These are phyloP conservation scores for Smutsia gigantea DNA, from an alignment of 2,797 vertebrate genomes.

Conservation along the genomic window DNA sequence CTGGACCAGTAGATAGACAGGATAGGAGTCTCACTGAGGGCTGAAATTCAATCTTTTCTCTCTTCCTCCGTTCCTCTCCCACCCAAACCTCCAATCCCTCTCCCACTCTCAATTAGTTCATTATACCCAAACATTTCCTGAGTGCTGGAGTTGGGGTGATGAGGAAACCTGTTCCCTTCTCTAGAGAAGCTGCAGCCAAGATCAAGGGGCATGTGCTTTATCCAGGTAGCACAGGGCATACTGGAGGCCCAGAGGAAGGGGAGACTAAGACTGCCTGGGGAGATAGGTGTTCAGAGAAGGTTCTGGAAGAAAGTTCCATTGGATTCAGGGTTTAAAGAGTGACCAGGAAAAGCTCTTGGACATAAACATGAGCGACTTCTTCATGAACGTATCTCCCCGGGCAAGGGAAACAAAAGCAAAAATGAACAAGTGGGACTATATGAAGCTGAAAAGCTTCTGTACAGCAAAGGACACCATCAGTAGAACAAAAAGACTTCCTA, in stretches of 20 bases:
- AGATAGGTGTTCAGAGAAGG: not conserved
- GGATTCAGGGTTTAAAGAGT: not conserved
- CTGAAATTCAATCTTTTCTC: not conserved
- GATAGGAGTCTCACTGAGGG: not conserved
- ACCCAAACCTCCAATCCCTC: not conserved
- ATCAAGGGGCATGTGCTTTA: not conserved
- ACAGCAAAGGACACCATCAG: too few relatives aligned
- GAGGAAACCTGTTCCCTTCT: not conserved
- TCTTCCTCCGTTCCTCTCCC: not conserved
- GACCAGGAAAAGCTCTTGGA: too few relatives aligned
- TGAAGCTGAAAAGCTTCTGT: too few relatives aligned
- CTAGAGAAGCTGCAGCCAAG: not conserved
- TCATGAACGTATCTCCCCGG: too few relatives aligned
- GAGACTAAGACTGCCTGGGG: not conserved
- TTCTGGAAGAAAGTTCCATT: not conserved
- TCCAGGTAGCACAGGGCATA: not conserved
- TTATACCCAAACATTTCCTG: not conserved
- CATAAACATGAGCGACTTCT: too few relatives aligned
- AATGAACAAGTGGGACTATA: too few relatives aligned
- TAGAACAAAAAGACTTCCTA: too few relatives aligned
- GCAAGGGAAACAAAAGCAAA: too few relatives aligned
- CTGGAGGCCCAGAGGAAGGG: not conserved
- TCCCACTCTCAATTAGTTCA: not conserved
- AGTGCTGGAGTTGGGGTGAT: not conserved
- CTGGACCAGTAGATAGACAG: constrained; percentile 61